Conservation (phyloP, 2,888 invertebrate genomes). For the Lithophane leautieri region DNA sequence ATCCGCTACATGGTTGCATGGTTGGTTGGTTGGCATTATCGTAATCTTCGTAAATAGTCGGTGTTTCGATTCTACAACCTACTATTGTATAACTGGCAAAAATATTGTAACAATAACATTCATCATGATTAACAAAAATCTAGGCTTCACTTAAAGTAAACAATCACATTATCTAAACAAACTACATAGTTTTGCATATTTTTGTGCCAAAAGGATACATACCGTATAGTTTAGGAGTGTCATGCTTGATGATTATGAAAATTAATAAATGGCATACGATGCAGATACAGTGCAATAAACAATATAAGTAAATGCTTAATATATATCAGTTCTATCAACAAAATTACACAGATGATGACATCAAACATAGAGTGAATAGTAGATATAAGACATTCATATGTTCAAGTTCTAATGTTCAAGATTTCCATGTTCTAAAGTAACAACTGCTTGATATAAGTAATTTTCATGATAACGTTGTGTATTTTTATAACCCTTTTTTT, state of each 20-base stretch:
- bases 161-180: neutral
- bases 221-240: neutral
- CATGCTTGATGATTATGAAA: slow-evolving; percentile 19
- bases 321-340: too few species aligned
- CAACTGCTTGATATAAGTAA: slow-evolving; percentile 6
- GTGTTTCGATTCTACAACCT: neutral
- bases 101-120: neutral
- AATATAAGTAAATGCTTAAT: neutral
- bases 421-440: neutral
- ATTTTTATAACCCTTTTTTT: neutral
- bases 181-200: neutral
- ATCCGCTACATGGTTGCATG: too few species aligned
- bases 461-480: neutral
- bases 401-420: neutral
- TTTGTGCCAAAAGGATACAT: neutral
- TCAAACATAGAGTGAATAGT: slow-evolving; percentile 14
- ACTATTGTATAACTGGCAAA: neutral
- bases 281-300: neutral
- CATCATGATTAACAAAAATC: neutral
- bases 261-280: neutral
- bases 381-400: slow-evolving; percentile 20
- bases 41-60: neutral
- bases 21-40: neutral
- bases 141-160: neutral
- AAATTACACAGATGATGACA: slow-evolving; percentile 32